Percentiles rank a stretch among this genome's conserved stretches.
Conservation (phyloP, 1,140 invertebrate species). For the Neodiprion virginianus region DNA sequence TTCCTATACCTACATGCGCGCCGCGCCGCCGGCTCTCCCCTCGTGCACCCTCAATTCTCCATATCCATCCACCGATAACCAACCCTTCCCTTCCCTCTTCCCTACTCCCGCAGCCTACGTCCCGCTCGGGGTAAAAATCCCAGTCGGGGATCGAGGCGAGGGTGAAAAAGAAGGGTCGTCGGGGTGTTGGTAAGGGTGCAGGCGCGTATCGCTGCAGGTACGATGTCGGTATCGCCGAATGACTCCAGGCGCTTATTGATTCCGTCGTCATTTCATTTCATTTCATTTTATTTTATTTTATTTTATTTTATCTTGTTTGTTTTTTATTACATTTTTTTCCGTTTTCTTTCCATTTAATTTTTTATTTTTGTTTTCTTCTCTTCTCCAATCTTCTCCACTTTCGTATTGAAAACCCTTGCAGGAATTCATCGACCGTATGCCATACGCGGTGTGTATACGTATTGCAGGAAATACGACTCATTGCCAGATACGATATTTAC, state of each 20-base stretch:
- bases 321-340: not conserved
- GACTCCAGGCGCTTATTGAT: constrained; percentile 59
- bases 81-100: not conserved
- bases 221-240: constrained; percentile 54
- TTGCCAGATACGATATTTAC: too few species aligned
- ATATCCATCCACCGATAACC: too few species aligned
- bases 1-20: constrained; percentile 24
- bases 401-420: too few species aligned
- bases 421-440: too few species aligned
- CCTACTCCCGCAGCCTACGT: constrained; percentile 1
- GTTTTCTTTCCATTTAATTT: too few species aligned
- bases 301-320: not conserved
- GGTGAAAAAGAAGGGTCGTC: not conserved
- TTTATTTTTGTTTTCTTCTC: too few species aligned
- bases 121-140: not conserved
- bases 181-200: not conserved
- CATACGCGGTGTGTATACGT: too few species aligned
- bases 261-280: constrained; percentile 24
- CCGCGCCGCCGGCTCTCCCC: constrained; percentile 20
- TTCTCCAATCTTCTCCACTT: too few species aligned
- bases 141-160: not conserved
- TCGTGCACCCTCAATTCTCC: not conserved
- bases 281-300: not conserved
- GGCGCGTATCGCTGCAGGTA: constrained; percentile 24
- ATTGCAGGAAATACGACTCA: too few species aligned